A percentile compares a stretch with the other conserved stretches of the same genome.
Evolutionary conservation across 1,140 invertebrate species (phyloP).

Genomic region (Neodiprion pinetum): DNA sequence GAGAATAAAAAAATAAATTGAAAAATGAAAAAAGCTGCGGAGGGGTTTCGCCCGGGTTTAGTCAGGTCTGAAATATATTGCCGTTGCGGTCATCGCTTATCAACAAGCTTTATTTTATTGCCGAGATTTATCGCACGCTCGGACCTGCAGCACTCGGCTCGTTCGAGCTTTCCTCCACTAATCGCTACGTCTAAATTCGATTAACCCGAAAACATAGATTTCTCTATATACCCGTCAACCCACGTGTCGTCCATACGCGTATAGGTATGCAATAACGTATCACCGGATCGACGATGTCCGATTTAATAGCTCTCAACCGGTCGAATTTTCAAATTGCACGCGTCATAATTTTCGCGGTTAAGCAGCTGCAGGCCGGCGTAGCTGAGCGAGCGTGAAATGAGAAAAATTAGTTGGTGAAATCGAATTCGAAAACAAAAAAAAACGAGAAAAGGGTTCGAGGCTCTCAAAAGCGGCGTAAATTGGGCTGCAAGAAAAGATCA

Average conservation of each 20-base stretch:
- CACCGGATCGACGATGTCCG: not conserved
- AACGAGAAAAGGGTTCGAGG: no score
- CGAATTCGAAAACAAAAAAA: no score
- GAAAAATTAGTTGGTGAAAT: no score
- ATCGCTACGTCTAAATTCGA: conserved; percentile 1
- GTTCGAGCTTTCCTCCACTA: not conserved
- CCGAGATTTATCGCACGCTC: not conserved
- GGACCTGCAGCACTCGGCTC: no score
- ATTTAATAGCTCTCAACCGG: no score
- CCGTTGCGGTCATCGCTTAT: not conserved
- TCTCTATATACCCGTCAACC: not conserved
- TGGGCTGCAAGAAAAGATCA: no score
- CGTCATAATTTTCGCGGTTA: no score
- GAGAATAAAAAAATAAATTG: not conserved
- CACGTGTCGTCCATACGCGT: not conserved
- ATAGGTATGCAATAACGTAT: not conserved
- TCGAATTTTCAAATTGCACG: no score
- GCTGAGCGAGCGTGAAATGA: no score
- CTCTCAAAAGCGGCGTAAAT: no score
- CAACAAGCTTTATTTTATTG: conserved; percentile 7
- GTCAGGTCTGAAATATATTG: not conserved
- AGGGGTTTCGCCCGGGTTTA: not conserved
- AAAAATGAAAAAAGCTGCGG: not conserved
- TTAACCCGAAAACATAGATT: not conserved
- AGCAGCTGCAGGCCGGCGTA: no score